Evolutionary conservation across 2,888 invertebrate species (phyloP).

Genomic region (Drosophila ezoana): DNA sequence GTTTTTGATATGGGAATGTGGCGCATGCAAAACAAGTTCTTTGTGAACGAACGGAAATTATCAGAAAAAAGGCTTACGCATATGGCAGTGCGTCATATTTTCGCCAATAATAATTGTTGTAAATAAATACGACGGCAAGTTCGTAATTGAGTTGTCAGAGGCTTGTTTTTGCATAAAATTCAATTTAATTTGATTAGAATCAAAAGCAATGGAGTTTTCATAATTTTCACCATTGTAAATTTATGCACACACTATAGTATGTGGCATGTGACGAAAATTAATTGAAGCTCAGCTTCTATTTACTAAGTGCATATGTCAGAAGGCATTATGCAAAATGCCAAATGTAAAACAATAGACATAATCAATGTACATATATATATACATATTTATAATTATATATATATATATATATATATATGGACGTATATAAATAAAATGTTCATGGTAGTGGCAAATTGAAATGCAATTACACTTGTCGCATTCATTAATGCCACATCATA

Average conservation of each 20-base stretch:
- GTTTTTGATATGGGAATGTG: too few relatives aligned
- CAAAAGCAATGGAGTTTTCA: background rate
- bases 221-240: conserved; percentile 6
- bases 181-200: conserved; percentile 1
- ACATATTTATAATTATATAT: background rate
- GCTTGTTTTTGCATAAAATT: background rate
- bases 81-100: background rate
- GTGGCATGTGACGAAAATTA: conserved; percentile 7
- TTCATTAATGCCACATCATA: conserved; percentile 23
- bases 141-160: conserved; percentile 14
- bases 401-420: background rate
- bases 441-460: conserved; percentile 9
- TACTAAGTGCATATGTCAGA: conserved; percentile 5
- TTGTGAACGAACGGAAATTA: background rate
- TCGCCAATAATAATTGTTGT: background rate
- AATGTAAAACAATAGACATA: background rate
- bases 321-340: conserved; percentile 6
- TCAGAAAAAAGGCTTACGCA: conserved; percentile 1
- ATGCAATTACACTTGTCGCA: conserved; percentile 39
- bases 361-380: background rate
- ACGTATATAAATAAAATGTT: background rate
- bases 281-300: conserved; percentile 10
- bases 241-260: background rate
- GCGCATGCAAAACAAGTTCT: background rate
- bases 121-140: too few relatives aligned